A percentile compares a stretch with the other conserved stretches of the same genome.
These are phyloP conservation scores for Eurytemora carolleeae DNA, from an alignment of 1,140 invertebrate genomes.

Conservation along the genomic window DNA sequence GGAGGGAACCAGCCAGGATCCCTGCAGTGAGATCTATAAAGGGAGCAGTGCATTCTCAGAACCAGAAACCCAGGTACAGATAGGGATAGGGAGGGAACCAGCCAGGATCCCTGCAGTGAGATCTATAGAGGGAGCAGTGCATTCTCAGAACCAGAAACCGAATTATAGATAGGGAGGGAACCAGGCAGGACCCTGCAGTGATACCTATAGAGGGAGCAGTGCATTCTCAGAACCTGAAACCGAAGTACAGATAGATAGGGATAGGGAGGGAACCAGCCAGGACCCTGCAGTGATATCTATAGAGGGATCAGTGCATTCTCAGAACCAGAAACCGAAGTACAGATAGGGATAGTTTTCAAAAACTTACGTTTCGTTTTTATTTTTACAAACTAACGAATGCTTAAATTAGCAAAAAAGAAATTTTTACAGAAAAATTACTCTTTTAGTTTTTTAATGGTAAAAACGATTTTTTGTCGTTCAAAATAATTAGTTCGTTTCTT, in stretches of 20 bases:
- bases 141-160: conserved; percentile 25
- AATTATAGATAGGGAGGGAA: neutral
- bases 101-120: conserved; percentile 26
- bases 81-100: neutral
- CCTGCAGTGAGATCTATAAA: conserved; percentile 27
- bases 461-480: too few relatives aligned
- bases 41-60: conserved; percentile 27
- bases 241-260: too few relatives aligned
- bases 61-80: conserved; percentile 21
- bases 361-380: too few relatives aligned
- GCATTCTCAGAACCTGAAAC: conserved; percentile 25
- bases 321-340: conserved; percentile 24
- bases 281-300: conserved; percentile 25
- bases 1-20: conserved; percentile 20
- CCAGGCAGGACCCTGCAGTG: conserved; percentile 26
- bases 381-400: too few relatives aligned
- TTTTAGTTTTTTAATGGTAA: too few relatives aligned
- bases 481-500: too few relatives aligned
- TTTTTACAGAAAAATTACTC: too few relatives aligned
- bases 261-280: conserved; percentile 21
- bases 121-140: conserved; percentile 27
- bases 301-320: conserved; percentile 28
- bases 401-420: too few relatives aligned
- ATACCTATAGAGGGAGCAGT: conserved; percentile 27
- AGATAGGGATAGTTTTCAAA: neutral